Evolutionary conservation across 2,113 vertebrate genomes (phyloP).

Genomic region (Sphaerodactylus townsendi): DNA sequence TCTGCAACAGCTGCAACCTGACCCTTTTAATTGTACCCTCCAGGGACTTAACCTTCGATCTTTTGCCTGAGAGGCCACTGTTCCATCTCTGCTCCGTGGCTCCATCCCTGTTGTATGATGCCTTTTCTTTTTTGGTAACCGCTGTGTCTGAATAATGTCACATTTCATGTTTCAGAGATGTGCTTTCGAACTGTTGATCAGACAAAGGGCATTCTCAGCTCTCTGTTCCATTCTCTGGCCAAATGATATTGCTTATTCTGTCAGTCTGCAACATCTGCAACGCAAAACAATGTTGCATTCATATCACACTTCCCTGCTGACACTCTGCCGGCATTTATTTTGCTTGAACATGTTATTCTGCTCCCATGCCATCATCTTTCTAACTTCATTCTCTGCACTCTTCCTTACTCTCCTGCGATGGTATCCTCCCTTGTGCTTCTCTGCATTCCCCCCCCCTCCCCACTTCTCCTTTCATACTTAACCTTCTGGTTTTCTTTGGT

Average conservation of each 20-base stretch:
- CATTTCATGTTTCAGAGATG: not conserved
- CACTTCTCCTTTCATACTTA: constrained; percentile 48
- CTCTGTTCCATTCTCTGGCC: not conserved
- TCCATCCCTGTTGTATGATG: not conserved
- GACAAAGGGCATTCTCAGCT: not conserved
- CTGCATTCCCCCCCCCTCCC: constrained; percentile 9
- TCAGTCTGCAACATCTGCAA: not conserved
- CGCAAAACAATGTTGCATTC: not conserved
- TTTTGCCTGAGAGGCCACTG: too few relatives aligned
- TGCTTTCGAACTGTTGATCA: not conserved
- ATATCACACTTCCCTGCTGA: not conserved
- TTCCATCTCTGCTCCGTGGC: too few relatives aligned
- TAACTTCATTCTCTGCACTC: not conserved
- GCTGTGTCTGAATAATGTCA: not conserved
- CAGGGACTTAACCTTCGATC: too few relatives aligned
- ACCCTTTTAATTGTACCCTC: too few relatives aligned
- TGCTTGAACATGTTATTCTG: not conserved
- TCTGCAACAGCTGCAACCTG: too few relatives aligned
- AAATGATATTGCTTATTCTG: not conserved
- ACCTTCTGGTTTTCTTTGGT: constrained; percentile 36
- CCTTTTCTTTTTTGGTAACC: not conserved
- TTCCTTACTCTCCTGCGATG: not conserved
- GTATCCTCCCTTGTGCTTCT: not conserved
- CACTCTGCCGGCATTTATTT: not conserved
- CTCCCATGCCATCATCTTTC: not conserved